Percentiles rank a stretch among this genome's conserved stretches.
Conservation (phyloP, 2,888 invertebrate species). For the Electrophaes corylata region DNA sequence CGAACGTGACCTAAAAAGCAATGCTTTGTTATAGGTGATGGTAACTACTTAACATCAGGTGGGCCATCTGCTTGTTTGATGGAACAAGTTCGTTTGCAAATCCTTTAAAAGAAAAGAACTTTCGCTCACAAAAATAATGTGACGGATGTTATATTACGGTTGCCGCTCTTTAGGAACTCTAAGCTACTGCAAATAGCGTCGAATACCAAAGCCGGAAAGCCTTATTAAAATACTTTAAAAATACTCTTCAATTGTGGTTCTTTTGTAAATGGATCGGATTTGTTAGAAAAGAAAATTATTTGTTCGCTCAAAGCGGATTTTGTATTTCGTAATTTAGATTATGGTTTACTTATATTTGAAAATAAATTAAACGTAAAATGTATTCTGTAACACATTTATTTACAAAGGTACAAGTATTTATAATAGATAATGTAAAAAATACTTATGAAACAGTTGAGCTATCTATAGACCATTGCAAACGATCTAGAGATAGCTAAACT, state of each 20-base stretch:
- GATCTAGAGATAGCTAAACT: no score
- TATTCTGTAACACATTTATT: background rate
- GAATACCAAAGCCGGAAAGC: conserved; percentile 11
- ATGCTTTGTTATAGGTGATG: no score
- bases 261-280: conserved; percentile 15
- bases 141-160: background rate
- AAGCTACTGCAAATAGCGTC: conserved; percentile 8
- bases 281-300: conserved; percentile 14
- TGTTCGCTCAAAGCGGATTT: conserved; percentile 11
- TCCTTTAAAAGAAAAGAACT: no score
- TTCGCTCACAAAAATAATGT: no score
- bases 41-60: no score
- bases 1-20: no score
- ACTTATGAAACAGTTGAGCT: no score
- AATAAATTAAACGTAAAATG: background rate
- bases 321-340: conserved; percentile 22
- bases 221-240: conserved; percentile 19
- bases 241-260: conserved; percentile 10
- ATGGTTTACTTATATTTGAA: background rate
- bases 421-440: no score
- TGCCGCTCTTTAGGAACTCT: background rate
- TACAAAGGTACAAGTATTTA: no score
- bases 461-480: no score
- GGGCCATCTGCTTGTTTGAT: no score
- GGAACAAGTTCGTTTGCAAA: no score